Conservation (phyloP, 1,140 invertebrate species). For the Lasioglossum baleicum region DNA sequence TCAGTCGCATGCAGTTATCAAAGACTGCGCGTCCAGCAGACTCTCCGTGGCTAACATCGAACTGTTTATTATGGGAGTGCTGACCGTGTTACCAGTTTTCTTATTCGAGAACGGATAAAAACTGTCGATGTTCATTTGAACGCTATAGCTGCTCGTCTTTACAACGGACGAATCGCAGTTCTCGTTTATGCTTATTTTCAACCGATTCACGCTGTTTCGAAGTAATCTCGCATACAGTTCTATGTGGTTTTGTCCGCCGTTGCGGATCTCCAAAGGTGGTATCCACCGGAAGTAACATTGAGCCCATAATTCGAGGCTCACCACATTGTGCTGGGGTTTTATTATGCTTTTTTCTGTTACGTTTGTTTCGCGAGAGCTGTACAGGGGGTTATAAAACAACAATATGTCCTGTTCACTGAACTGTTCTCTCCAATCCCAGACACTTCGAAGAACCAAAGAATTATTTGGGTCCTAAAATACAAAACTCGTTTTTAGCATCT, state of each 20-base stretch:
- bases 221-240: slow-evolving; percentile 82
- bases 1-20: slow-evolving; percentile 75
- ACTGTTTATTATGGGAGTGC: slow-evolving; percentile 76
- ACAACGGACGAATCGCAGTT: slow-evolving; percentile 63
- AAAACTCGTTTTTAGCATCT: not conserved
- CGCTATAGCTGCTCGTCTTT: slow-evolving; percentile 66
- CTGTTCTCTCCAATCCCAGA: slow-evolving; percentile 93
- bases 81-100: slow-evolving; percentile 69
- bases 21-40: slow-evolving; percentile 73
- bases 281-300: slow-evolving; percentile 95
- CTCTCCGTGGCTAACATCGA: slow-evolving; percentile 75
- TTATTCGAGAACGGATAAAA: slow-evolving; percentile 79
- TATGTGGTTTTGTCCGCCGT: slow-evolving; percentile 86
- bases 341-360: slow-evolving; percentile 69
- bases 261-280: slow-evolving; percentile 88
- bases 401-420: slow-evolving; percentile 88
- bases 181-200: slow-evolving; percentile 72
- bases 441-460: slow-evolving; percentile 84
- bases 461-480: slow-evolving; percentile 77
- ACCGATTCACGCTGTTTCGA: slow-evolving; percentile 81
- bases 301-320: slow-evolving; percentile 88
- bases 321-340: slow-evolving; percentile 80
- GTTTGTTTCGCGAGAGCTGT: slow-evolving; percentile 68
- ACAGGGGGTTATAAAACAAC: slow-evolving; percentile 90
- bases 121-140: slow-evolving; percentile 76